phyloP scores from a whole-genome alignment of 2,113 vertebrate species.

The cat (Felis catus) region DNA sequence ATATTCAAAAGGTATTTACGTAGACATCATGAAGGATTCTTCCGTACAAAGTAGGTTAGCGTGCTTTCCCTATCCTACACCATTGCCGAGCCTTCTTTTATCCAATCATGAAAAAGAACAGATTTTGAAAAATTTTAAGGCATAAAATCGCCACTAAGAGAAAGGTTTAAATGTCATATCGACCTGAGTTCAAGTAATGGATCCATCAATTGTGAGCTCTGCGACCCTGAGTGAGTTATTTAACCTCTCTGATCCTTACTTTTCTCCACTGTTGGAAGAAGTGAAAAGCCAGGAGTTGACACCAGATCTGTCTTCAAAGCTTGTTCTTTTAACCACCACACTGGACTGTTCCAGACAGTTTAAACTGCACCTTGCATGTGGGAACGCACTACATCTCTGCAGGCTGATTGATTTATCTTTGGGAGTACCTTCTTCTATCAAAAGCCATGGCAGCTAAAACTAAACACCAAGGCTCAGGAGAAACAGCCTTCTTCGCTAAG shows the following conservation, averaged over 20 bases:
- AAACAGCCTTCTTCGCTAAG: not conserved
- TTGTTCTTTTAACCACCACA: slow-evolving; percentile 25
- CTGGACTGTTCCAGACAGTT: not conserved
- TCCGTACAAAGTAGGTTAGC: not conserved
- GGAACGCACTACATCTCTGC: not conserved
- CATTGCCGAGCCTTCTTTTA: not conserved
- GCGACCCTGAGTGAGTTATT: not conserved
- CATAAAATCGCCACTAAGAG: not conserved
- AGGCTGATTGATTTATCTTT: slow-evolving; percentile 5
- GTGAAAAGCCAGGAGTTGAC: not conserved
- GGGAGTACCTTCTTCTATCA: slow-evolving; percentile 7
- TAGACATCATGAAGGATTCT: not conserved
- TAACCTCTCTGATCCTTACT: not conserved
- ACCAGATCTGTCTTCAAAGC: slow-evolving; percentile 41
- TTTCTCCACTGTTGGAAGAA: not conserved
- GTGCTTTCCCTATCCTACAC: not conserved
- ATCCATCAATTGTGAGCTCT: not conserved
- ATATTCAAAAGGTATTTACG: not conserved
- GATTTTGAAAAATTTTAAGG: not conserved
- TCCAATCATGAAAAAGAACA: not conserved
- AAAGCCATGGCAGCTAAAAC: not conserved
- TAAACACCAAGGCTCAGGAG: not conserved
- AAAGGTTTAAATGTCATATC: not conserved
- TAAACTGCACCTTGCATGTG: not conserved
- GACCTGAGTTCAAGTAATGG: not conserved